Percentiles rank a stretch among this genome's conserved stretches.
Conservation (phyloP, 2,113 vertebrate species). For the Spea bombifrons region DNA sequence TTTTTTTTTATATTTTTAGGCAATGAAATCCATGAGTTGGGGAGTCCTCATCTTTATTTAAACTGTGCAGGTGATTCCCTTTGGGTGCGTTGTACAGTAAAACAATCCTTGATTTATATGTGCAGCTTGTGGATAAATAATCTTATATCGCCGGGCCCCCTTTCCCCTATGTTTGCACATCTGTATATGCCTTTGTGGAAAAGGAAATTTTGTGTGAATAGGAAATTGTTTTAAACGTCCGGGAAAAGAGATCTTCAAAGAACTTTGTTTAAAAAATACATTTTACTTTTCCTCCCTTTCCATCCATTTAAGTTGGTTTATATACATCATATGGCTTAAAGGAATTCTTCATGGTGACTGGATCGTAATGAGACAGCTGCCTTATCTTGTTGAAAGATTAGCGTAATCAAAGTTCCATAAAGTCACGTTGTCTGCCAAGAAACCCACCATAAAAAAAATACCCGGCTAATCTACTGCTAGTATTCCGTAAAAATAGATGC, state of each 20-base stretch:
- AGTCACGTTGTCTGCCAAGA: background rate
- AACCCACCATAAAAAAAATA: conserved; percentile 17
- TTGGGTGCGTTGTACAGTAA: background rate
- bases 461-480: background rate
- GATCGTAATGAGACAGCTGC: conserved; percentile 30
- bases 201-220: conserved; percentile 17
- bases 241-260: conserved; percentile 1
- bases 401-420: conserved; percentile 39
- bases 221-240: conserved; percentile 31
- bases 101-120: background rate
- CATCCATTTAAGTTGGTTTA: conserved; percentile 34
- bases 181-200: conserved; percentile 9
- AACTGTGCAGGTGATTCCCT: background rate
- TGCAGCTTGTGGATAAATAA: conserved; percentile 29
- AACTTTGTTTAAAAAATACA: conserved; percentile 4
- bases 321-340: conserved; percentile 38
- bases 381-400: conserved; percentile 39
- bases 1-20: too few relatives aligned
- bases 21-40: too few relatives aligned
- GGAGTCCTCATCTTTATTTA: background rate
- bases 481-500: background rate
- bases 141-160: background rate
- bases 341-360: conserved; percentile 28
- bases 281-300: conserved; percentile 10
- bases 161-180: conserved; percentile 16